Conservation (phyloP, 1,140 invertebrate genomes). For the Mamestra configurata region DNA sequence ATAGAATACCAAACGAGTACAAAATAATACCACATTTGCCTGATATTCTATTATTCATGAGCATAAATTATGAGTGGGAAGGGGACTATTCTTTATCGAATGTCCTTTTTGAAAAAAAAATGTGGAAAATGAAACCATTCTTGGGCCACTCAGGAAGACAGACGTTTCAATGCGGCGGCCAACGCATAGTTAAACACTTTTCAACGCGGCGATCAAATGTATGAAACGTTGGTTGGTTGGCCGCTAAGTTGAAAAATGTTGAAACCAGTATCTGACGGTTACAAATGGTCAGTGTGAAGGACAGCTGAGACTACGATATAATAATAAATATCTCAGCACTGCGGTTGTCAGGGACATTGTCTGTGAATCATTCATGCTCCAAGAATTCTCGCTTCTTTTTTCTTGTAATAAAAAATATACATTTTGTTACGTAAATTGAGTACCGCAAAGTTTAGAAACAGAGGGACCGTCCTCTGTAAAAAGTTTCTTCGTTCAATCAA, state of each 20-base stretch:
- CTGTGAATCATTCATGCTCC: constrained; percentile 56
- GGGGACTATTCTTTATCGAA: constrained; percentile 17
- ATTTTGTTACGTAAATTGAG: constrained; percentile 6
- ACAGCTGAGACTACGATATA: constrained; percentile 27
- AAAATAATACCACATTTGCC: constrained; percentile 38
- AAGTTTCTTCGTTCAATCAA: not conserved
- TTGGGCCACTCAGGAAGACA: too few relatives aligned
- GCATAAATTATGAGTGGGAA: constrained; percentile 21
- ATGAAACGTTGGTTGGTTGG: too few relatives aligned
- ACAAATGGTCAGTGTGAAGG: too few relatives aligned
- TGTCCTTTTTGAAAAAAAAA: constrained; percentile 14
- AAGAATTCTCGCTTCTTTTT: constrained; percentile 17
- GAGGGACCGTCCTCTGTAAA: not conserved
- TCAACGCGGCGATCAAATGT: too few relatives aligned
- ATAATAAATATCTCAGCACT: constrained; percentile 40
- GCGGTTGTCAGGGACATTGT: constrained; percentile 31
- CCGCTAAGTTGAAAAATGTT: too few relatives aligned
- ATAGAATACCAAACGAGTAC: constrained; percentile 39
- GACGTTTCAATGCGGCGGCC: too few relatives aligned
- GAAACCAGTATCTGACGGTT: too few relatives aligned
- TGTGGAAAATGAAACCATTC: not conserved
- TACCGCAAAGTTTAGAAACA: not conserved
- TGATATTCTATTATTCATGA: constrained; percentile 40
- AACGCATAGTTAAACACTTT: too few relatives aligned
- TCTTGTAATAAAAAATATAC: not conserved